Evolutionary conservation across 2,797 vertebrate genomes (phyloP).

Genomic region (Microctenopoma stevenorrisi): DNA sequence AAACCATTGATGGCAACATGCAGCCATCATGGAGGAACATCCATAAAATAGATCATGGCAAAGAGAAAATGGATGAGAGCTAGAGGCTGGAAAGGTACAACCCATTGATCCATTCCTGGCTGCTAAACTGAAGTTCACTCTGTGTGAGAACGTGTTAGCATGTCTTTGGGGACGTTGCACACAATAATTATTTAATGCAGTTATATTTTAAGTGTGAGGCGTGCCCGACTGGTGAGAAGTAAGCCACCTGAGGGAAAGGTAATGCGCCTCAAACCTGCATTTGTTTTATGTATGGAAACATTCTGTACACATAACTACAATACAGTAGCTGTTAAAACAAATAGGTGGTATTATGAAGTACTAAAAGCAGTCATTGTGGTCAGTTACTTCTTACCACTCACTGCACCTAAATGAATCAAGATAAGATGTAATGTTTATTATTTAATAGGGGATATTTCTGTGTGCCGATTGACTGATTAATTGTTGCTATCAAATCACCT

Average conservation of each 20-base stretch:
- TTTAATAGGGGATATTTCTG: too few relatives aligned
- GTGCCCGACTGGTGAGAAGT: too few relatives aligned
- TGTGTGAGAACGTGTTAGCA: constrained; percentile 56
- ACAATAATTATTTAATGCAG: constrained; percentile 2
- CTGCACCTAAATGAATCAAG: too few relatives aligned
- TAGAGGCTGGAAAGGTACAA: constrained; percentile 71
- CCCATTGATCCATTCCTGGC: constrained; percentile 73
- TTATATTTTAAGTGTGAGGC: too few relatives aligned
- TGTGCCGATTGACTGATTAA: too few relatives aligned
- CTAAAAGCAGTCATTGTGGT: neutral
- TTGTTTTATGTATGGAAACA: too few relatives aligned
- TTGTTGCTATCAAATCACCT: too few relatives aligned
- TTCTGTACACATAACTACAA: too few relatives aligned
- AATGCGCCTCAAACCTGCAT: too few relatives aligned
- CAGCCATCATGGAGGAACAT: constrained; percentile 81
- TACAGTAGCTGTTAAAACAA: constrained; percentile 5
- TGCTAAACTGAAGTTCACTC: constrained; percentile 66
- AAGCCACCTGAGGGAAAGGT: too few relatives aligned
- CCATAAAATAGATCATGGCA: constrained; percentile 85
- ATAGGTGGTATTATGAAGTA: neutral
- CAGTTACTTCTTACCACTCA: neutral
- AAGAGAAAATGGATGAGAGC: constrained; percentile 81
- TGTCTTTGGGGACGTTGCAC: constrained; percentile 40
- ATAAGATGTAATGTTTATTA: too few relatives aligned
- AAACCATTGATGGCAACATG: constrained; percentile 81